Conservation (phyloP, 2,888 invertebrate genomes). For the Eugnorisma glareosa region DNA sequence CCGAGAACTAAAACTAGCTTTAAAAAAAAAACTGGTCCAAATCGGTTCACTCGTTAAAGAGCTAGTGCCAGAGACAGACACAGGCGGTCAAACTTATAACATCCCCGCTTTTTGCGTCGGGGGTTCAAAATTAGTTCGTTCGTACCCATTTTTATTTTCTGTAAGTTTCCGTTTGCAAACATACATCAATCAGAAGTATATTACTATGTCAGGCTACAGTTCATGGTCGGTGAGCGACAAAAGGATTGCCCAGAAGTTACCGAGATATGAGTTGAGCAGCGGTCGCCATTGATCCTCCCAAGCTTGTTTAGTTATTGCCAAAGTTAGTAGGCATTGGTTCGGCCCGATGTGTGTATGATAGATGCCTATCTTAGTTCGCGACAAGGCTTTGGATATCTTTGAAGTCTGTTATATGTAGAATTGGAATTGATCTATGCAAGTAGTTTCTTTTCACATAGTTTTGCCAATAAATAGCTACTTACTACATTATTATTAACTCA, state of each 20-base stretch:
- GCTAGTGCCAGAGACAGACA: too few relatives aligned
- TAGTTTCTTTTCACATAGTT: neutral
- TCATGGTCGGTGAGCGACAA: neutral
- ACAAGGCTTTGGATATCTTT: neutral
- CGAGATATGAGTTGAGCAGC: conserved; percentile 13
- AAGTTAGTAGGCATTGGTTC: conserved; percentile 26
- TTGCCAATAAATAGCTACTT: neutral
- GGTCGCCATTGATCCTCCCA: conserved; percentile 24
- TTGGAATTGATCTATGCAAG: conserved; percentile 1
- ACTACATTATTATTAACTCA: neutral
- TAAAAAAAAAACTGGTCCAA: too few relatives aligned
- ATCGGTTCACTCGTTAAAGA: too few relatives aligned
- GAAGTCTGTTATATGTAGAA: neutral
- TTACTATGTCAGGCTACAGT: neutral
- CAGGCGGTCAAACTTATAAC: too few relatives aligned
- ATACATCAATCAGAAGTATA: neutral
- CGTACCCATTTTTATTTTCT: neutral
- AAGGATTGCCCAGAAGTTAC: conserved; percentile 22
- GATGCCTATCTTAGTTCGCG: conserved; percentile 18
- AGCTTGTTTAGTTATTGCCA: conserved; percentile 32
- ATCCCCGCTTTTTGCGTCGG: too few relatives aligned
- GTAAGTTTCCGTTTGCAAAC: neutral
- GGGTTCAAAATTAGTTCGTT: neutral
- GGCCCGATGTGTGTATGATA: conserved; percentile 19
- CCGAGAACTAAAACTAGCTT: too few relatives aligned